Conservation (phyloP, 2,797 vertebrate species). For the Simalia tracyae region DNA sequence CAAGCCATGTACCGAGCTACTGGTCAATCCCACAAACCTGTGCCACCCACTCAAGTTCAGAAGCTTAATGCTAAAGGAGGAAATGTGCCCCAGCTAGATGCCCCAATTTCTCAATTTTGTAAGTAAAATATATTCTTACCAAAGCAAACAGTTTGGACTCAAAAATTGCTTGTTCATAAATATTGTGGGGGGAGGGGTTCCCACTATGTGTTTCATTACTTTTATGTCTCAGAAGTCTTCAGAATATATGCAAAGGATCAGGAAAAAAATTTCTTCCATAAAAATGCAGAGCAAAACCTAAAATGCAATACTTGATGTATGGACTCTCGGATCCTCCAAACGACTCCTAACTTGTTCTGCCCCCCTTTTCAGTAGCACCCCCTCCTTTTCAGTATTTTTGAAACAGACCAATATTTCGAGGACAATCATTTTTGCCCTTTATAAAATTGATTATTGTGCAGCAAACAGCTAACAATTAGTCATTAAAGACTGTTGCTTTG, state of each 20-base stretch:
- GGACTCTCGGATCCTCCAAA: background rate
- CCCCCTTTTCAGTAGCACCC: background rate
- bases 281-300: constrained; percentile 63
- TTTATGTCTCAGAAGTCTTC: constrained; percentile 59
- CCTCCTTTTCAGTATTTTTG: background rate
- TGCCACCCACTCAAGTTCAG: constrained; percentile 97
- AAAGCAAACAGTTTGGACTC: constrained; percentile 51
- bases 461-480: background rate
- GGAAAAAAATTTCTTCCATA: constrained; percentile 48
- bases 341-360: background rate
- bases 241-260: constrained; percentile 52
- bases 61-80: constrained; percentile 94
- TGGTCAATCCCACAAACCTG: constrained; percentile 95
- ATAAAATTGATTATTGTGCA: background rate
- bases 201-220: constrained; percentile 28
- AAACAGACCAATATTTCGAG: background rate
- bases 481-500: background rate
- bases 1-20: constrained; percentile 98
- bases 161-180: constrained; percentile 53
- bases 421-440: background rate
- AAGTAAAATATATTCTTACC: constrained; percentile 77
- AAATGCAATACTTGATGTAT: constrained; percentile 80
- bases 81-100: constrained; percentile 90
- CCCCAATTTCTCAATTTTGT: constrained; percentile 99
- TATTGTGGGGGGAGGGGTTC: background rate